phyloP scores from a whole-genome alignment of 2,888 invertebrate genomes.

The Drosophila birchii region DNA sequence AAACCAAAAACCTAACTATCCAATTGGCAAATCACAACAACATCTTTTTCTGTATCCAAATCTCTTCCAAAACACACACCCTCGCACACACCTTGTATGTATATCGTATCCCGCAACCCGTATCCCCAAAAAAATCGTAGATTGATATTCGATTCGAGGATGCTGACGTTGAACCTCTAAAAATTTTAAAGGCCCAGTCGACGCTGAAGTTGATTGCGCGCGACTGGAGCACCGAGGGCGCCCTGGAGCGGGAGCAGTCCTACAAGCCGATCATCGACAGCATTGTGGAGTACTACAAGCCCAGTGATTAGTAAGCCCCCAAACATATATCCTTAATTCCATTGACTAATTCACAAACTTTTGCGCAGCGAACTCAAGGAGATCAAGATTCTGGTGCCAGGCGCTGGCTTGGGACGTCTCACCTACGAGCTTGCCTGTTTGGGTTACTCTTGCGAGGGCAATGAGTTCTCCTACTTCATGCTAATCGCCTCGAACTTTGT shows the following conservation, averaged over 20 bases:
- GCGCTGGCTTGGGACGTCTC: constrained; percentile 97
- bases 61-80: constrained; percentile 28
- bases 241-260: constrained; percentile 92
- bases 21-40: constrained; percentile 19
- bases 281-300: constrained; percentile 90
- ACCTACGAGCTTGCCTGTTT: constrained; percentile 96
- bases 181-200: constrained; percentile 91
- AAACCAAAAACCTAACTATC: neutral
- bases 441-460: constrained; percentile 97
- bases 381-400: constrained; percentile 95
- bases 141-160: constrained; percentile 57
- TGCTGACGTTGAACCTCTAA: constrained; percentile 83
- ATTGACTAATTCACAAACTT: neutral
- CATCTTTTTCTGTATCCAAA: constrained; percentile 33
- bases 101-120: constrained; percentile 3
- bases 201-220: constrained; percentile 98
- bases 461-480: constrained; percentile 99
- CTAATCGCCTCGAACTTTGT: constrained; percentile 98
- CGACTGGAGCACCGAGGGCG: constrained; percentile 96
- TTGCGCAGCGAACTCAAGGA: constrained; percentile 77
- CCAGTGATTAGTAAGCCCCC: constrained; percentile 87
- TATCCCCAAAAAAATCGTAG: constrained; percentile 20
- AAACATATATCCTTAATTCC: too few species aligned
- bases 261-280: constrained; percentile 96
- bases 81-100: constrained; percentile 4